Percentiles rank a stretch among this genome's conserved stretches.
Conservation (phyloP, 2,113 vertebrate species). For the Amphiprion percula region DNA sequence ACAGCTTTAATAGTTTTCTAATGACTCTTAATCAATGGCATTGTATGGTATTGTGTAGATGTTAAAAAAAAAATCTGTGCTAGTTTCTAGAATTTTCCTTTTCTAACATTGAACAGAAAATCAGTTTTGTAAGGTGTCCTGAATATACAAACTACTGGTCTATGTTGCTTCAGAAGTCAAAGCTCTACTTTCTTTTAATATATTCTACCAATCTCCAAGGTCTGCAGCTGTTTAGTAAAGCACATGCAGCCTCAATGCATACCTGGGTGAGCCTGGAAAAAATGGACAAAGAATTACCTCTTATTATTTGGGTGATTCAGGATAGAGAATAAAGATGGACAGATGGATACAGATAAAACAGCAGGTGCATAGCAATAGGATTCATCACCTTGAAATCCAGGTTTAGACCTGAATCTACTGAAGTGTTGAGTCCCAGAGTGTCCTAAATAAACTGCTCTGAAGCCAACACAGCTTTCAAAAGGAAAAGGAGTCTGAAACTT, state of each 20-base stretch:
- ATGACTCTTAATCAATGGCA: slow-evolving; percentile 24
- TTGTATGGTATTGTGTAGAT: slow-evolving; percentile 13
- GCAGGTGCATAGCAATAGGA: slow-evolving; percentile 59
- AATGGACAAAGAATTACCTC: slow-evolving; percentile 6
- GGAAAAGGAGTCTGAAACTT: slow-evolving; percentile 34
- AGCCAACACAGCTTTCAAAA: slow-evolving; percentile 47
- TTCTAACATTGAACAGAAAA: neutral
- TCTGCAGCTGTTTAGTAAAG: slow-evolving; percentile 18
- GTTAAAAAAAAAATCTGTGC: neutral
- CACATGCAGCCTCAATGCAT: neutral
- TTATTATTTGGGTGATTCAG: slow-evolving; percentile 54
- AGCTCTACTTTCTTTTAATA: neutral
- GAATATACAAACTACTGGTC: slow-evolving; percentile 2
- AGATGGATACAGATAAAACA: slow-evolving; percentile 58
- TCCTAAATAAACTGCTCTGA: slow-evolving; percentile 64
- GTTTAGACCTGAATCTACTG: slow-evolving; percentile 67
- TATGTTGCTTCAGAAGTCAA: neutral
- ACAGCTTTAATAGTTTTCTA: slow-evolving; percentile 59
- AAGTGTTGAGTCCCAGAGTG: slow-evolving; percentile 62
- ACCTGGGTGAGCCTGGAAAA: neutral
- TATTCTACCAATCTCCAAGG: neutral
- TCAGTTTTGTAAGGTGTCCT: neutral
- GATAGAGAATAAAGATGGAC: slow-evolving; percentile 53
- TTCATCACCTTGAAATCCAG: slow-evolving; percentile 68
- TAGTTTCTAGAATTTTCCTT: neutral